Base-by-base conservation (phyloP, 2,888 invertebrate species). In the Plagiodera versicolora region DNA sequence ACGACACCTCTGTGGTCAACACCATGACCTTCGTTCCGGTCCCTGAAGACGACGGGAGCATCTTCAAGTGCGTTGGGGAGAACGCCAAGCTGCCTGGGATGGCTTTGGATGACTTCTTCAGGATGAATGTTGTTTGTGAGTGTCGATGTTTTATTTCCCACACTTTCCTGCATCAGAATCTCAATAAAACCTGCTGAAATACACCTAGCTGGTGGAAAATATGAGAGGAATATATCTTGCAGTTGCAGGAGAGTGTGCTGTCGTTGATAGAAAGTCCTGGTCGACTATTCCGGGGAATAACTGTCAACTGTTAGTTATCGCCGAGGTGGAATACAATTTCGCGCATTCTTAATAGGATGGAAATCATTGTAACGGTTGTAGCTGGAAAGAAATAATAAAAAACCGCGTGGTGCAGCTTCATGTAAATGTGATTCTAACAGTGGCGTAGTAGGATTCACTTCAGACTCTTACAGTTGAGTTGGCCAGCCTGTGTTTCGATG, bases 41-140 rank as follows among this genome's bases (percentile, higher is more conserved):
- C 68, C 91, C 93, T 1, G 93, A 93, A 75, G 94, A 95, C 78
- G 91, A 94, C 75, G 89, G 90, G 6, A 89, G 91, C 59, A 86
- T 87, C 76, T 84, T 95, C 66, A 92, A 90, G 78, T 95, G 94
- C 78, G 89, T 90, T 72, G 93, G 92, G 4, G 90, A 92, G 76
- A 95, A 95, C 83, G 90, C 89, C 56, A 86, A 88, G 65, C 84
- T 95, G 64, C 86, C 88, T 10, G 89, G 88, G 51, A 87, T 89
- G 58, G 87, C 87, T 69, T 84, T 92, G 59, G 94, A 94, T 74
- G 94, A 94, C 81, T 86, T 87, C 28, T 89, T 92, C 79, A 87
- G 87, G 75, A 82, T 95, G 68, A 92, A 94, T 81, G 91, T 95
- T 71, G 91, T 94, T 74, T 95, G 94, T 95, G 83, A 94, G 94